These are phyloP conservation scores for Leguminivora glycinivorella DNA, from an alignment of 1,140 invertebrate species.

Conservation along the genomic window DNA sequence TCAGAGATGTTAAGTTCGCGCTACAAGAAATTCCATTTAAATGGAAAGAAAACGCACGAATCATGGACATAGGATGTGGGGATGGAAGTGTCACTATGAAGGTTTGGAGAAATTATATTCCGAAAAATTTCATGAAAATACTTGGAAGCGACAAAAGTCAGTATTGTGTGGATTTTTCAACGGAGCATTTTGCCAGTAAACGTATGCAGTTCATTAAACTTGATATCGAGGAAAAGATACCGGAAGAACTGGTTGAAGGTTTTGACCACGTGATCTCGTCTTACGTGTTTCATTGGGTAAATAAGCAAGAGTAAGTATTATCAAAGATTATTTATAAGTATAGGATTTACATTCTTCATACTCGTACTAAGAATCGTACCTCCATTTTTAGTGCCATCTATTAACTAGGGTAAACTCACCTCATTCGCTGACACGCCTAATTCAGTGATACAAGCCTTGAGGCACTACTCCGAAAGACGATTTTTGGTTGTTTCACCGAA, in stretches of 20 bases:
- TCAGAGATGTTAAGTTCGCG: background rate
- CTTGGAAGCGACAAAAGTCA: background rate
- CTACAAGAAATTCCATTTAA: conserved; percentile 11
- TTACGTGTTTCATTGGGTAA: conserved; percentile 1
- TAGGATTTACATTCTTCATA: no score
- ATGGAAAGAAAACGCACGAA: conserved; percentile 18
- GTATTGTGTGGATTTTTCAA: background rate
- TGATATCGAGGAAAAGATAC: background rate
- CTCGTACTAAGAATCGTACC: no score
- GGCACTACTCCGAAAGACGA: no score
- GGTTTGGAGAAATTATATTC: background rate
- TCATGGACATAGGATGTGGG: conserved; percentile 8
- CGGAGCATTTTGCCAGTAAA: background rate
- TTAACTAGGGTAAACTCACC: no score
- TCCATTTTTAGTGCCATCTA: no score
- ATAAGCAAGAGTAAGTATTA: conserved; percentile 12
- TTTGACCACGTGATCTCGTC: conserved; percentile 9
- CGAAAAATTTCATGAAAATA: background rate
- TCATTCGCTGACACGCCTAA: no score
- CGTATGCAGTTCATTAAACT: background rate
- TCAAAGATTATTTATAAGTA: no score
- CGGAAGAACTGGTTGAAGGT: background rate
- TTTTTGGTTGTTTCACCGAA: no score
- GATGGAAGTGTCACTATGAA: background rate
- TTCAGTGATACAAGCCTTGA: no score